phyloP scores from a whole-genome alignment of 2,113 vertebrate species.

The Tetraodon nigroviridis region DNA sequence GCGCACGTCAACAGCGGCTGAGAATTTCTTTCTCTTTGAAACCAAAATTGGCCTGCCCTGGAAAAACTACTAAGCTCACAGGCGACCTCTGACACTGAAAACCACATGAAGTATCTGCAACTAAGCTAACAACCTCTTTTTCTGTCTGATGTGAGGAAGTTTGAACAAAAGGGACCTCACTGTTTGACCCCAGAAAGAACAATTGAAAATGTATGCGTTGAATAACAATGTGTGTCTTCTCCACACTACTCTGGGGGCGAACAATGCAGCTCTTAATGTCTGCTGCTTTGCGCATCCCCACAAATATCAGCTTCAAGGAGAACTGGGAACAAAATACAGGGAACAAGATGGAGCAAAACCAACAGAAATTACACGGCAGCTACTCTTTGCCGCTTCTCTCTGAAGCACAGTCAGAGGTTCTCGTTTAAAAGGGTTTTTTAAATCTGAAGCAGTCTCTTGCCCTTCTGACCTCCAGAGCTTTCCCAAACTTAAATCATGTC shows the following conservation, averaged over 20 bases:
- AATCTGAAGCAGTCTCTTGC: slow-evolving; percentile 4
- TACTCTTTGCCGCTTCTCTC: too few species aligned
- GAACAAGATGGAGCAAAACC: slow-evolving; percentile 19
- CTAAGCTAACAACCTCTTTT: slow-evolving; percentile 47
- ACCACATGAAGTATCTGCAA: slow-evolving; percentile 39
- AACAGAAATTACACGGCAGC: slow-evolving; percentile 15
- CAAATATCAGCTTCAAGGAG: slow-evolving; percentile 39
- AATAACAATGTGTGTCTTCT: slow-evolving; percentile 67
- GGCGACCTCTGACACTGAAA: slow-evolving; percentile 46
- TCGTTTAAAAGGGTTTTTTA: slow-evolving; percentile 1
- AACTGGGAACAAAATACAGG: slow-evolving; percentile 21
- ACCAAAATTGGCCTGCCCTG: slow-evolving; percentile 3
- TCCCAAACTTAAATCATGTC: slow-evolving; percentile 18
- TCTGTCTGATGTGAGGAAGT: slow-evolving; percentile 50
- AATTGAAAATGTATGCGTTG: slow-evolving; percentile 69
- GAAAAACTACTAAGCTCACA: slow-evolving; percentile 32
- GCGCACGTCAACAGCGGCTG: not conserved
- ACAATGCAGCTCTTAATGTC: slow-evolving; percentile 66
- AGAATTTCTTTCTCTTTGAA: not conserved
- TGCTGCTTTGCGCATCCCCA: slow-evolving; percentile 43
- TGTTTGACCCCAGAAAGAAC: slow-evolving; percentile 71
- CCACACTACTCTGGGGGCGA: slow-evolving; percentile 39
- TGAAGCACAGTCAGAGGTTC: not conserved
- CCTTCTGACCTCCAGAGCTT: slow-evolving; percentile 28
- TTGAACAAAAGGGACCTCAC: slow-evolving; percentile 74